Conservation (phyloP, 2,113 vertebrate species). For the Pangasianodon gigas region DNA sequence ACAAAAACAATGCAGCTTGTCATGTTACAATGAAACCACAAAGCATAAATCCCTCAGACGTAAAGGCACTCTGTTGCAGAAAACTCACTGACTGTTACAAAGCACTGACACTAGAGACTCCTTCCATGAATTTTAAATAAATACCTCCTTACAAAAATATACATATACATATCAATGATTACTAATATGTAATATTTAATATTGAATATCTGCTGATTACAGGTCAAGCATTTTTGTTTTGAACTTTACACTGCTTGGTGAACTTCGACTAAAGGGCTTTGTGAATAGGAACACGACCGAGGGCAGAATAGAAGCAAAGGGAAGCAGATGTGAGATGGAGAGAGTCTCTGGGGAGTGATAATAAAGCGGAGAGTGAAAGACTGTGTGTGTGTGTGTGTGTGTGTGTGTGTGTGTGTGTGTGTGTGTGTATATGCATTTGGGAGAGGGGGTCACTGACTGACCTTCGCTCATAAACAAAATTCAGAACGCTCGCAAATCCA, state of each 20-base stretch:
- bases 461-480: slow-evolving; percentile 66
- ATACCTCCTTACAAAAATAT: background rate
- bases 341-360: slow-evolving; percentile 51
- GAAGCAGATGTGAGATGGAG: slow-evolving; percentile 55
- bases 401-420: background rate
- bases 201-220: background rate
- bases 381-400: slow-evolving; percentile 51
- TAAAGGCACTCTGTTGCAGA: background rate
- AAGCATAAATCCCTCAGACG: background rate
- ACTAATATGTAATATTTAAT: background rate
- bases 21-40: background rate
- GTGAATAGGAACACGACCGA: background rate
- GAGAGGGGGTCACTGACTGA: slow-evolving; percentile 65
- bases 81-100: too few relatives aligned
- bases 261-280: background rate
- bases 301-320: slow-evolving; percentile 61
- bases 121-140: background rate
- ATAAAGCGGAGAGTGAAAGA: slow-evolving; percentile 46
- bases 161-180: background rate
- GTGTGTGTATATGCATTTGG: slow-evolving; percentile 31
- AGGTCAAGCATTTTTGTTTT: background rate
- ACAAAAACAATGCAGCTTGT: too few relatives aligned
- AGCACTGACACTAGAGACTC: background rate
- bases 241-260: background rate
- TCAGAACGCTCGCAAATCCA: slow-evolving; percentile 37